Conservation (phyloP, 2,113 vertebrate genomes). For the Siphamia tubifer region DNA sequence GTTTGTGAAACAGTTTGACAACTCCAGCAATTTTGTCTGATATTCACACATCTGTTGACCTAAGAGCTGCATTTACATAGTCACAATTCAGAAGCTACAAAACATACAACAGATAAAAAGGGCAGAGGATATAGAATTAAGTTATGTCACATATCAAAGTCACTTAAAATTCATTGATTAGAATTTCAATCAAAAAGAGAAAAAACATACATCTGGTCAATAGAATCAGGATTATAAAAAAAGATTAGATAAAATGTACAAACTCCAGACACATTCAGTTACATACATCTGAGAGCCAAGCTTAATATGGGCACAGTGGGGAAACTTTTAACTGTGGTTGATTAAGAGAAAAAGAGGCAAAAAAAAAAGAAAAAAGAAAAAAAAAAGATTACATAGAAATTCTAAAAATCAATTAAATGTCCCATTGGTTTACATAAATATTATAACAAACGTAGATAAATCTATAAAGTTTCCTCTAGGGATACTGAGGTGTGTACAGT, state of each 20-base stretch:
- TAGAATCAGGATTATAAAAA: slow-evolving; percentile 75
- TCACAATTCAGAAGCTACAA: slow-evolving; percentile 47
- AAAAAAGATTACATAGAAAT: slow-evolving; percentile 59
- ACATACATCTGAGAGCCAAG: slow-evolving; percentile 72
- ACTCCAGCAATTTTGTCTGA: slow-evolving; percentile 63
- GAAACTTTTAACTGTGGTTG: slow-evolving; percentile 44
- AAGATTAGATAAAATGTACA: slow-evolving; percentile 81
- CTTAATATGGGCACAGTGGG: slow-evolving; percentile 58
- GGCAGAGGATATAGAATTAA: slow-evolving; percentile 57
- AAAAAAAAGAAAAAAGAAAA: too few species aligned
- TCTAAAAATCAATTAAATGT: slow-evolving; percentile 82
- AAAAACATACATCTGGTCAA: slow-evolving; percentile 71
- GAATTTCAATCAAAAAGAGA: slow-evolving; percentile 51
- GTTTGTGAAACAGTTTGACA: slow-evolving; percentile 46
- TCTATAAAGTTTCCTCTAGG: slow-evolving; percentile 89
- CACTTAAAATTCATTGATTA: slow-evolving; percentile 68
- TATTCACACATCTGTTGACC: slow-evolving; percentile 58
- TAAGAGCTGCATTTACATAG: slow-evolving; percentile 52
- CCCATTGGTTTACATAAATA: slow-evolving; percentile 89
- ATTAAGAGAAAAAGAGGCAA: slow-evolving; percentile 44
- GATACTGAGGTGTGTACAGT: slow-evolving; percentile 75
- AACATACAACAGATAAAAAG: slow-evolving; percentile 48
- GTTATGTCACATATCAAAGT: slow-evolving; percentile 69
- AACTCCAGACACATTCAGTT: slow-evolving; percentile 79
- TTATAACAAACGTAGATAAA: slow-evolving; percentile 82